Conservation (phyloP, 2,113 vertebrate genomes). For the Notothenia rossii region DNA sequence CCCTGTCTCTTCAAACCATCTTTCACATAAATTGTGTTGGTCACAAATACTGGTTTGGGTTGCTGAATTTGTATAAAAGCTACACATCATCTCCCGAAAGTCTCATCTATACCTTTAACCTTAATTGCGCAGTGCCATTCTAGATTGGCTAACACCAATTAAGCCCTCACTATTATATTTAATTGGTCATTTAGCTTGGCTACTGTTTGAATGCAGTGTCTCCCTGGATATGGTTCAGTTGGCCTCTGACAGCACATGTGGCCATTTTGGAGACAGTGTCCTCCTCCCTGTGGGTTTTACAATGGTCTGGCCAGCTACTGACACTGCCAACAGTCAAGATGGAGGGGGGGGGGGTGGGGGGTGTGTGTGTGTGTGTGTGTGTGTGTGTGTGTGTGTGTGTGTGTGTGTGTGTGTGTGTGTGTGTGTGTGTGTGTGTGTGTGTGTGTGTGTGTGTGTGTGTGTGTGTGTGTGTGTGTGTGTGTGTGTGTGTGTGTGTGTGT, state of each 20-base stretch:
- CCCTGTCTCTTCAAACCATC: neutral
- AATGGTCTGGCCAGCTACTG: conserved; percentile 55
- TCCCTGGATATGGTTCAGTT: conserved; percentile 61
- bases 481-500: neutral
- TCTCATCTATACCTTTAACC: conserved; percentile 42
- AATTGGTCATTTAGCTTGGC: conserved; percentile 72
- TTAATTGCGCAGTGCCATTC: conserved; percentile 58
- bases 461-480: conserved; percentile 5
- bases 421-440: no score
- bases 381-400: neutral
- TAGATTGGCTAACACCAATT: conserved; percentile 70
- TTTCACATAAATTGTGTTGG: neutral
- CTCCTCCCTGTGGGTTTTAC: conserved; percentile 61
- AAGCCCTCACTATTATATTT: conserved; percentile 67
- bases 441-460: no score
- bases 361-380: neutral
- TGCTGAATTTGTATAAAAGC: conserved; percentile 28
- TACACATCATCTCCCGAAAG: conserved; percentile 19
- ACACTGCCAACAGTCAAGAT: conserved; percentile 59
- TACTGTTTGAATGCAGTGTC: conserved; percentile 48
- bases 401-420: neutral
- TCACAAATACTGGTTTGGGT: conserved; percentile 30
- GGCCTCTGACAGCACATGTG: conserved; percentile 58
- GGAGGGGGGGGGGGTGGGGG: conserved; percentile 18
- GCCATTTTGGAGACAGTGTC: conserved; percentile 62